A percentile compares a stretch with the other conserved stretches of the same genome.
These are phyloP conservation scores for Dryobotodes eremita DNA, from an alignment of 2,888 invertebrate genomes.

Conservation along the genomic window DNA sequence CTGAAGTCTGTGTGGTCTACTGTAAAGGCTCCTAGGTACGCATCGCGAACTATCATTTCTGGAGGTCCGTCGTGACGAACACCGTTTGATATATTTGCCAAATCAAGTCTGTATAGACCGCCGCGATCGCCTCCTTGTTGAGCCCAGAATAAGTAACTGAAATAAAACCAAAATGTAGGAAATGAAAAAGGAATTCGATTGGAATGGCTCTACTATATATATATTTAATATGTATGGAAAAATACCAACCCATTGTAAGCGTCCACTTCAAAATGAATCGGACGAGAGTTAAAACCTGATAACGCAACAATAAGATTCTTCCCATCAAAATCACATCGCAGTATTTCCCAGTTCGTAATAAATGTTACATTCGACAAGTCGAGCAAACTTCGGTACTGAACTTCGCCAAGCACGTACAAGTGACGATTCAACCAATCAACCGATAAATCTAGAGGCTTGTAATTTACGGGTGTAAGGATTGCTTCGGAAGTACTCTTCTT, in stretches of 20 bases:
- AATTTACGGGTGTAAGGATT: slow-evolving; percentile 91
- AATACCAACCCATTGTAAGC: slow-evolving; percentile 95
- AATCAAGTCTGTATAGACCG: slow-evolving; percentile 94
- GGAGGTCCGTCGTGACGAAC: slow-evolving; percentile 93
- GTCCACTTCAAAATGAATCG: slow-evolving; percentile 96
- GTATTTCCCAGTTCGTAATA: slow-evolving; percentile 92
- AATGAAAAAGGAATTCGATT: background rate
- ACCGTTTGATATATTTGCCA: slow-evolving; percentile 94
- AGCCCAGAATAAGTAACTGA: slow-evolving; percentile 95
- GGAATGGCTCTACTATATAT: background rate
- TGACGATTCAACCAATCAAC: slow-evolving; percentile 97
- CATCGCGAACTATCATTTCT: slow-evolving; percentile 92
- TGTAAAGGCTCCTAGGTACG: slow-evolving; percentile 94
- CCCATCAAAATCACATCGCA: slow-evolving; percentile 94
- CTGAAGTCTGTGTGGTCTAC: slow-evolving; percentile 96
- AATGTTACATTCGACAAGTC: slow-evolving; percentile 76
- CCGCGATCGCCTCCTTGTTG: slow-evolving; percentile 90
- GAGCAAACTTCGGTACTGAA: slow-evolving; percentile 86
- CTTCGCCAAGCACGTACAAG: slow-evolving; percentile 95
- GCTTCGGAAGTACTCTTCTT: slow-evolving; percentile 84
- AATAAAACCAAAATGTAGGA: slow-evolving; percentile 38
- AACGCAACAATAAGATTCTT: slow-evolving; percentile 93
- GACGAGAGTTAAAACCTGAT: slow-evolving; percentile 93
- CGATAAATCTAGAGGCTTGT: slow-evolving; percentile 93
- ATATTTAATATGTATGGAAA: background rate